Base-by-base conservation (phyloP, 2,113 vertebrate species). In the Chlorodrepanis virens region DNA sequence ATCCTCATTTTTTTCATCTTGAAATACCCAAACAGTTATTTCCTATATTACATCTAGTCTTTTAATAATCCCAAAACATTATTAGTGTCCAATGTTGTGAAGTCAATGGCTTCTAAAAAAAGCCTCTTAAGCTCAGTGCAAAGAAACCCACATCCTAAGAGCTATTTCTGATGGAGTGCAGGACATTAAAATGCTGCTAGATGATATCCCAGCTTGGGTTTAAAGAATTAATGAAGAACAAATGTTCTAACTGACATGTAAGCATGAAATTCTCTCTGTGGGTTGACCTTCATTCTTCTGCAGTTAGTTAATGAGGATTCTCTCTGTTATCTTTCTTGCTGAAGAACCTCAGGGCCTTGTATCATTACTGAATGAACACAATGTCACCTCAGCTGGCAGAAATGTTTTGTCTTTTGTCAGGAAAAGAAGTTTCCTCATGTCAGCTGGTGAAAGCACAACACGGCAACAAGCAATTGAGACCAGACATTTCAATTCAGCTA, bases 211-310 rank as follows among this genome's bases (percentile, higher is more conserved):
- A 98, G 97, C 96, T 96, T 97, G 97, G 96, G 91, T 91, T 98
- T 98, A 96, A 96, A 98, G 96, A 98, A 98, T 98, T 98, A 98
- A 98, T 98, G 97, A 98, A 98, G 97, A 98, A 97, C 97, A 98
- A 98, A 97, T 98, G 97, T 98, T 97, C 92, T 95, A 94, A 96
- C 96, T 97, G 97, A 97, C 71, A 79, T 96, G 95, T 94, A 96
- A 94, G 96, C 91, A 78, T 94, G 96, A 86, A 97, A 98, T 96
- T 95, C 95, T 97, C 98, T 98, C 97, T 97, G 94, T 97, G 97
- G 97, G 91, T 93, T 98, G 98, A 98, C 97, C 98, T 98, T 97
- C 97, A 96, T 98, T 98, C 97, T 98, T 98, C 84, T 96, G 91
- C 97, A 95, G 96, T 98, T 97, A 97, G 97, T 95, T 98, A 98